Percentiles rank a stretch among this genome's conserved stretches.
These are phyloP conservation scores for Hypena proboscidalis DNA, from an alignment of 2,888 invertebrate species.

Conservation along the genomic window DNA sequence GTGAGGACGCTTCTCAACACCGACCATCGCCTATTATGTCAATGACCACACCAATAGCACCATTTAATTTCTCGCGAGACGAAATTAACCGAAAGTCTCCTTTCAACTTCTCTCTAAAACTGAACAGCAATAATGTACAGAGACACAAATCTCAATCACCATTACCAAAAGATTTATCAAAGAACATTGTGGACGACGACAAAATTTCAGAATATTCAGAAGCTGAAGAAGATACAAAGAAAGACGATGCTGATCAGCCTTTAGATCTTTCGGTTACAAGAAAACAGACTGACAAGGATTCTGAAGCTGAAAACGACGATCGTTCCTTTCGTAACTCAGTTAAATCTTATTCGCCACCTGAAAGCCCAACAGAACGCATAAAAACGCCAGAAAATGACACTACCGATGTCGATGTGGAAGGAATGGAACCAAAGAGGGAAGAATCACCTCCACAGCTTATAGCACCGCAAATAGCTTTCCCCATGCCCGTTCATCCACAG, in stretches of 20 bases:
- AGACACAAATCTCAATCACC: constrained; percentile 60
- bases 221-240: constrained; percentile 65
- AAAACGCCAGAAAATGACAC: constrained; percentile 82
- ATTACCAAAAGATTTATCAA: constrained; percentile 71
- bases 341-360: constrained; percentile 78
- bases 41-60: constrained; percentile 64
- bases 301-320: constrained; percentile 71
- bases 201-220: constrained; percentile 70
- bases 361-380: constrained; percentile 67
- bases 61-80: constrained; percentile 66
- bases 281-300: constrained; percentile 79
- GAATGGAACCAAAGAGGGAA: constrained; percentile 75
- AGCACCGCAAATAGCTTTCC: constrained; percentile 89
- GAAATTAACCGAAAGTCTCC: constrained; percentile 71
- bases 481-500: constrained; percentile 93
- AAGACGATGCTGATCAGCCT: constrained; percentile 87
- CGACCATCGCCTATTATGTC: constrained; percentile 89
- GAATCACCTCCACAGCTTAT: constrained; percentile 70
- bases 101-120: constrained; percentile 66
- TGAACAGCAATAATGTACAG: constrained; percentile 63
- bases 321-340: constrained; percentile 73
- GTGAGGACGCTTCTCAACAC: constrained; percentile 87
- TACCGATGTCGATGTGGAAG: constrained; percentile 84
- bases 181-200: constrained; percentile 60
- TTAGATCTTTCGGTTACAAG: constrained; percentile 89